Base-by-base conservation (phyloP, 2,113 vertebrate species). In the Eira barbara region DNA sequence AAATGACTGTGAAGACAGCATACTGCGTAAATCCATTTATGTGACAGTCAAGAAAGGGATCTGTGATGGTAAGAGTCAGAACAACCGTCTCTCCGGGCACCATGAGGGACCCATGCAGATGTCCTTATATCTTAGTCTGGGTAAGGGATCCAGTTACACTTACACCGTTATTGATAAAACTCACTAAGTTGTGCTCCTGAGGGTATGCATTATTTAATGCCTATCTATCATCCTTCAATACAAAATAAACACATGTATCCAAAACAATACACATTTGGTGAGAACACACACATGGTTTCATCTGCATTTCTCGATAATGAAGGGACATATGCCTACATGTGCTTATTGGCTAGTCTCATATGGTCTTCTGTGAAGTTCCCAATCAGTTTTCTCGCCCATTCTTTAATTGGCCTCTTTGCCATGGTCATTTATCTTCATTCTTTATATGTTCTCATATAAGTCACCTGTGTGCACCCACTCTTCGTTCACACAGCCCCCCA, bases 401-500 rank as follows among this genome's bases (percentile, higher is more conserved):
- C 71, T 79, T 69, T 63, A 52, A 23, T 10, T 23, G 52, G 18
- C 31, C 59, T 74, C 18, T 67, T 81, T 86, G 55, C 15, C 36
- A 3, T 78, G 6, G 59, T 65, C 47, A 59, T 93, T 52, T 95
- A 20, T 45, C 67, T 87, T 78, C 11, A 7, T 80, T 91, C 71
- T 76, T 86, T 59, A n/a, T 6, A 4, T 11, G 2, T 73, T 42
- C 20, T 81, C 25, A 15, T 9, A 0, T n/a, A 39, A 52, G n/a
- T 71, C 36, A 79, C 49, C 45, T 81, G 45, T 1, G 6, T 39
- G 14, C n/a, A 49, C 8, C n/a, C 4, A 1, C 25, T 0, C 31
- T 12, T 29, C 25, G 42, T n/a, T 49, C 15, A 14, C 45, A 23
- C 2, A 11, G 11, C 39, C 27, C 39, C 0, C 0, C 42, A 0